A percentile compares a stretch with the other conserved stretches of the same genome.
These are phyloP conservation scores for Caenorhabditis tropicalis DNA, from an alignment of 1,140 invertebrate genomes.

Conservation along the genomic window DNA sequence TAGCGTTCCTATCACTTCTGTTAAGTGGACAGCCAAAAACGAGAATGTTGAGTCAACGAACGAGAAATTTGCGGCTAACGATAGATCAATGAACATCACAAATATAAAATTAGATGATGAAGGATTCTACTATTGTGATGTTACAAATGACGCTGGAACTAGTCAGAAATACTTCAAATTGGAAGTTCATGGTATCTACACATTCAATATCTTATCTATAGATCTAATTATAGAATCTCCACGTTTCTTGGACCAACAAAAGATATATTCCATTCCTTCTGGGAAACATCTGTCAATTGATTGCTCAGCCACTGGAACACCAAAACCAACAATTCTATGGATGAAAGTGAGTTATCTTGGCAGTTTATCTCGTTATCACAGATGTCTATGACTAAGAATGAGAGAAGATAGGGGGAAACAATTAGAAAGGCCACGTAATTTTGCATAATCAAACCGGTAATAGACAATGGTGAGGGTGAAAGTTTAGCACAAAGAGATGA, in stretches of 20 bases:
- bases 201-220: no score
- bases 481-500: slow-evolving; percentile 17
- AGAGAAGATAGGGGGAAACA: background rate
- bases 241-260: slow-evolving; percentile 64
- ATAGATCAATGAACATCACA: slow-evolving; percentile 56
- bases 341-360: slow-evolving; percentile 66
- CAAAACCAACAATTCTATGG: slow-evolving; percentile 74
- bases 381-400: background rate
- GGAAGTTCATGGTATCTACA: slow-evolving; percentile 73
- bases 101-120: slow-evolving; percentile 62
- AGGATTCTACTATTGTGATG: slow-evolving; percentile 72
- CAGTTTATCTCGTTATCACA: slow-evolving; percentile 48
- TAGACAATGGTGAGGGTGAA: slow-evolving; percentile 40
- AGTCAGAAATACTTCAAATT: slow-evolving; percentile 70
- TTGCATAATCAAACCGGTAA: slow-evolving; percentile 46
- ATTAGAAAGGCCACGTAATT: background rate
- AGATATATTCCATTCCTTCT: slow-evolving; percentile 71
- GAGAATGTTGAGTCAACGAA: slow-evolving; percentile 50
- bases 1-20: slow-evolving; percentile 51
- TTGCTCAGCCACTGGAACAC: slow-evolving; percentile 74
- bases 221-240: slow-evolving; percentile 61
- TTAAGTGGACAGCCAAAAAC: slow-evolving; percentile 58
- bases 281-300: slow-evolving; percentile 73
- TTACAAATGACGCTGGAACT: slow-evolving; percentile 71
- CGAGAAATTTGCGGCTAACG: background rate